These are phyloP conservation scores for Etheostoma perlongum DNA, from an alignment of 2,797 vertebrate genomes.

Conservation along the genomic window DNA sequence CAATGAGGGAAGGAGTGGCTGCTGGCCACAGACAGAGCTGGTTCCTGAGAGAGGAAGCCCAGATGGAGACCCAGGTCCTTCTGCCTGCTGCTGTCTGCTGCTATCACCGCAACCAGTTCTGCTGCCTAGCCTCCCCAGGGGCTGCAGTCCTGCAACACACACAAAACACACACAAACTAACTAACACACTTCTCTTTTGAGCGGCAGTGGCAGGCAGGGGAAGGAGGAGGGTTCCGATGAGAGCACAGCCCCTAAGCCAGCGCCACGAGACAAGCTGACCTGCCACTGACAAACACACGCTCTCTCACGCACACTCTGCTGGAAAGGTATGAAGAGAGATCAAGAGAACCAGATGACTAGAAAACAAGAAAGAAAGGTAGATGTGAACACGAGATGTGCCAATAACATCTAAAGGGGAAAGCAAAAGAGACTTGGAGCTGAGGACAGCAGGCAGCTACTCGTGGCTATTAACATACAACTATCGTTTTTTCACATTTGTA, in stretches of 20 bases:
- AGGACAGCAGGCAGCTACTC: constrained; percentile 10
- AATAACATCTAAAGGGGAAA: constrained; percentile 3
- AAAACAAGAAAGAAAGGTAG: constrained; percentile 23
- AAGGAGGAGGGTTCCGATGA: constrained; percentile 76
- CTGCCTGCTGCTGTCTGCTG: constrained; percentile 68
- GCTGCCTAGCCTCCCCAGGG: constrained; percentile 82
- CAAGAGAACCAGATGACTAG: constrained; percentile 28
- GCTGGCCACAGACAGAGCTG: constrained; percentile 88
- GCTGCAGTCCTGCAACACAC: constrained; percentile 66
- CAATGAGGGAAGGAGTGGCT: constrained; percentile 57
- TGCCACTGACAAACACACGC: constrained; percentile 57
- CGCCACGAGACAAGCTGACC: constrained; percentile 75
- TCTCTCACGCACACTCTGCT: constrained; percentile 43
- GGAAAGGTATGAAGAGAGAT: constrained; percentile 25
- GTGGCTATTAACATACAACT: neutral
- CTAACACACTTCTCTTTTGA: constrained; percentile 67
- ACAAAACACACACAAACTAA: constrained; percentile 46
- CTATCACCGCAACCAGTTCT: constrained; percentile 83
- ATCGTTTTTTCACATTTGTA: neutral
- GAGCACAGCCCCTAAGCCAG: constrained; percentile 74
- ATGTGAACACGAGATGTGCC: constrained; percentile 4
- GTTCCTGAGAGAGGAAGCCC: constrained; percentile 92
- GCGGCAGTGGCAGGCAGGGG: constrained; percentile 51
- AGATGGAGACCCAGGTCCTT: constrained; percentile 79
- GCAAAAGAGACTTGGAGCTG: neutral